Base-by-base conservation (phyloP, 2,113 vertebrate species). In the Cercocebus atys region DNA sequence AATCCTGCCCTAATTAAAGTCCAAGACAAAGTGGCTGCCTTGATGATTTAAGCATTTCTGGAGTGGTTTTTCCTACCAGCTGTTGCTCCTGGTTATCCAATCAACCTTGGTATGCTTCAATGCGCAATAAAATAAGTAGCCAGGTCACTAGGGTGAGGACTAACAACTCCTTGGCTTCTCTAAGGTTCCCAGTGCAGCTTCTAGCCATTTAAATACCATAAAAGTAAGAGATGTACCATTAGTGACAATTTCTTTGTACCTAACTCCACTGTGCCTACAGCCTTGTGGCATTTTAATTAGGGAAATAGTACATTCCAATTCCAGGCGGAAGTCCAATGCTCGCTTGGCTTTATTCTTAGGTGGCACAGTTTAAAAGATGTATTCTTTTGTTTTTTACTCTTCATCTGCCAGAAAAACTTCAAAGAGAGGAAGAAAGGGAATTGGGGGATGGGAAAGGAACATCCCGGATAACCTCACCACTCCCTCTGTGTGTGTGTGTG, bases 261-360 rank as follows among this genome's bases (percentile, higher is more conserved):
- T 73, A 50, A 85, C 59, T 97, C 78, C 66, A 96, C 94, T 47
- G 59, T 47, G 92, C 43, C 82, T 64, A 72, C 40, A 95, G 85
- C 81, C 78, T 93, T 47, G 68, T 72, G 91, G 97, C 90, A 98
- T 97, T 97, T 97, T 95, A 97, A 98, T 96, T 96, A 95, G 94
- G 76, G 79, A 92, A 95, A 87, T 3, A 92, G 92, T 23, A 85
- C 96, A 90, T 57, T 92, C 83, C 47, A 59, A 75, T 95, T 90
- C 94, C 55, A 93, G 97, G 97, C 95, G 79, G 47, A 88, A 95
- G 90, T 88, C 92, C 92, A 97, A 38, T 7, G 66, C 59, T 75
- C 68, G 23, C 80, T 70, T 27, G 94, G 84, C 91, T 87, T 96
- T 83, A 61, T 92, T 93, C 66, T 78, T 78, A 92, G 84, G 80